Evolutionary conservation across 2,888 invertebrate genomes (phyloP), one percentile per base, ranked within the genome.

Genomic region (Drosophila fulvimacula): DNA sequence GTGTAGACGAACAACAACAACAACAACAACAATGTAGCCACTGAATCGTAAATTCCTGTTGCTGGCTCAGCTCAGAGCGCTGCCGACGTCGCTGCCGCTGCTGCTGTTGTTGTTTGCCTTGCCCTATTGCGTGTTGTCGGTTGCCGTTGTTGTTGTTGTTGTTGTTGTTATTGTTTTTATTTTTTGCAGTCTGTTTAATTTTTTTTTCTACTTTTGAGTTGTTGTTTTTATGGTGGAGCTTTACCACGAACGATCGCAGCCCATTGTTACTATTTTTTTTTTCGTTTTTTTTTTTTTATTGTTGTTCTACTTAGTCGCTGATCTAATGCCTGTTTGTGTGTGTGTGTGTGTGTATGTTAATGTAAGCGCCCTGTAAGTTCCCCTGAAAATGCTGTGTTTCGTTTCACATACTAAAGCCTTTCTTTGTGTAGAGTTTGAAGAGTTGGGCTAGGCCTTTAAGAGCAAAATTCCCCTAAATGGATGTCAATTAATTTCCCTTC

Each of bases 61-160:
- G 86, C 89, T 89, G 86, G 80, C 73, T 83, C 77, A 78, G 82
- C 78, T 68, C 79, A 51, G 71, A 51, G 61, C 68, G 64, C 65
- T 61, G 76, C 70, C 60, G 64, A 57, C 69, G 76, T 55, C 64
- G 76, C 53, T 66, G 72, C 57, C 46, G 76, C 52, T 66, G 68
- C 48, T 66, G 75, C 85, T 81, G 84, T 82, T 85, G 85, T 85
- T 90, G 91, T 91, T 91, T 92, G 91, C 92, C 91, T 91, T 91
- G 91, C 91, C 91, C 91, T 91, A 91, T 91, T 92, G 91, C 91
- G 91, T 91, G 91, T 89, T 91, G 90, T 89, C 89, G 90, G 82
- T 88, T 72, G 73, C 60, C 61, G 66, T 46, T 65, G 60, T 69
- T 69, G 60, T 30, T 55, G 34, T 34, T 42, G 19, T 6, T 42